These are phyloP conservation scores for Megaustenia siamemsis DNA, from an alignment of 2,888 invertebrate species.

Conservation along the genomic window DNA sequence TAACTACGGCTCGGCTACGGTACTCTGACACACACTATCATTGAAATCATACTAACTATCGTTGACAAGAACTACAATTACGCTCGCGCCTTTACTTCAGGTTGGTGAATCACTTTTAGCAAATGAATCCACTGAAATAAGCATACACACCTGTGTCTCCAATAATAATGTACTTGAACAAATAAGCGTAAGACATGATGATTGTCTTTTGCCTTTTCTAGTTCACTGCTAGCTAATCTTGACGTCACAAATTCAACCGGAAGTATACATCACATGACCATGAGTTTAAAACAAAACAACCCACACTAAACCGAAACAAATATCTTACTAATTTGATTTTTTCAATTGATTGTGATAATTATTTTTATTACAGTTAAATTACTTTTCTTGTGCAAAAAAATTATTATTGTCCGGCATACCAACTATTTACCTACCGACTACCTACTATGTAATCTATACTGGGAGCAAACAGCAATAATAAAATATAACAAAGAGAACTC, in stretches of 20 bases:
- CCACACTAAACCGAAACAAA: background rate
- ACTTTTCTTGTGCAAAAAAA: too few relatives aligned
- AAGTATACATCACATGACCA: constrained; percentile 55
- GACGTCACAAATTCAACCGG: constrained; percentile 62
- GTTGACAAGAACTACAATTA: constrained; percentile 9
- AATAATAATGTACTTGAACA: constrained; percentile 99
- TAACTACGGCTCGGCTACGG: too few relatives aligned
- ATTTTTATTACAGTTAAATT: too few relatives aligned
- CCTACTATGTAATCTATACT: too few relatives aligned
- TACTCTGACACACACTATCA: too few relatives aligned
- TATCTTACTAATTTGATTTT: background rate
- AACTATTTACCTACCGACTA: too few relatives aligned
- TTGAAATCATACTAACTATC: too few relatives aligned
- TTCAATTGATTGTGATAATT: too few relatives aligned
- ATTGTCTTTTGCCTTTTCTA: constrained; percentile 53
- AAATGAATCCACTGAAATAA: background rate
- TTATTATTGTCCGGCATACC: too few relatives aligned
- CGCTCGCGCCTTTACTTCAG: background rate
- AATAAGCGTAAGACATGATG: constrained; percentile 99
- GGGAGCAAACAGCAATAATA: too few relatives aligned
- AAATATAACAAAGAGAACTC: too few relatives aligned
- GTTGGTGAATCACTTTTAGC: background rate
- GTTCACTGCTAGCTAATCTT: constrained; percentile 55
- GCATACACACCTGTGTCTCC: constrained; percentile 95
- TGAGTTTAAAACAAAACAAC: too few relatives aligned